Evolutionary conservation across 2,797 vertebrate genomes (phyloP).

Genomic region (Nyctalus aviator): DNA sequence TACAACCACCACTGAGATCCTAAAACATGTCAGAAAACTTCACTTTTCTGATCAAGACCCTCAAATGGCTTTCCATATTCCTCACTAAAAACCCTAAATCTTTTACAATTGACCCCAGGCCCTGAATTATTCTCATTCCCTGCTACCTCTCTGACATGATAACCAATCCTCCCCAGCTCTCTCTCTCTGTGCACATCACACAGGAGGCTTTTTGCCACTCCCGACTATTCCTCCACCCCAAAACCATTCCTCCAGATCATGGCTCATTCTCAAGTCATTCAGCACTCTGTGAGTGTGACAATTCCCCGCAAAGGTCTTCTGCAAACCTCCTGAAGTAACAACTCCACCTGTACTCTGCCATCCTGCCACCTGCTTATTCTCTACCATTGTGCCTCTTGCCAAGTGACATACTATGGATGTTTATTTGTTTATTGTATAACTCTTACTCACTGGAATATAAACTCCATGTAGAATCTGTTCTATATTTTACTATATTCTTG

Average conservation of each 20-base stretch:
- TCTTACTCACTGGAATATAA: background rate
- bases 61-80: background rate
- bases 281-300: background rate
- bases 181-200: background rate
- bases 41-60: background rate
- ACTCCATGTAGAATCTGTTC: no score
- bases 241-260: background rate
- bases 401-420: background rate
- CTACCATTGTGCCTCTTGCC: background rate
- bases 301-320: background rate
- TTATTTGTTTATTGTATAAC: background rate
- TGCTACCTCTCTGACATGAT: background rate
- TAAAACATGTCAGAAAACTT: background rate
- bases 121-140: background rate
- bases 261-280: background rate
- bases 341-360: no score
- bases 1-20: background rate
- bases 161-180: no score
- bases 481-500: background rate
- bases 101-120: background rate
- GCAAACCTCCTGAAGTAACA: background rate
- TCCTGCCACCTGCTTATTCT: background rate
- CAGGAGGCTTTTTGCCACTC: background rate
- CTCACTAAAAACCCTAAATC: background rate
- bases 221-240: background rate